These are phyloP conservation scores for Poeciliopsis occidentalis DNA, from an alignment of 2,113 vertebrate species.

Conservation along the genomic window DNA sequence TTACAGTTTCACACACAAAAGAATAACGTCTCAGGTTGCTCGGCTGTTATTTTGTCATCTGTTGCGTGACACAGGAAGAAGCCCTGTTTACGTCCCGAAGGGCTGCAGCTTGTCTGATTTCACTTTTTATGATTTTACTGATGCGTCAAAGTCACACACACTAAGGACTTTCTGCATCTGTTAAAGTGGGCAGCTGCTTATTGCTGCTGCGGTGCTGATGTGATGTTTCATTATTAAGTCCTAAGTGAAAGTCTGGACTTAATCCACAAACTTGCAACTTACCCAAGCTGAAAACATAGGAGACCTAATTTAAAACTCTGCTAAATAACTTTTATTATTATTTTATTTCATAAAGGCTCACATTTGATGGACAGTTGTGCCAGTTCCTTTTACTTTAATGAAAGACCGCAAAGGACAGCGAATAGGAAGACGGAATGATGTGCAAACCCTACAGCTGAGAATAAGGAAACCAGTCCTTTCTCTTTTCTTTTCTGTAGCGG, in stretches of 20 bases:
- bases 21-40: background rate
- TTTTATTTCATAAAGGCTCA: background rate
- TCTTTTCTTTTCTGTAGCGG: background rate
- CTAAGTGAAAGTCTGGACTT: background rate
- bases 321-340: background rate
- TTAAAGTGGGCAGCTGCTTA: no score
- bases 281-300: no score
- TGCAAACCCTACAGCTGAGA: background rate
- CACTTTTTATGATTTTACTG: background rate
- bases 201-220: background rate
- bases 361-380: background rate
- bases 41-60: background rate
- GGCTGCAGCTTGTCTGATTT: background rate
- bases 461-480: background rate
- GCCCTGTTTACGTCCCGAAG: slow-evolving; percentile 8
- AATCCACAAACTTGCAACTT: no score
- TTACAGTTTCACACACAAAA: slow-evolving; percentile 12
- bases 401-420: background rate
- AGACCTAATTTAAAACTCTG: background rate
- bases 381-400: slow-evolving; percentile 5
- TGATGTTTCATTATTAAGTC: no score
- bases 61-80: background rate
- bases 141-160: background rate
- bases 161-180: background rate
- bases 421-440: background rate